A percentile compares a stretch with the other conserved stretches of the same genome.
Evolutionary conservation across 2,113 vertebrate species (phyloP).

Genomic region (Zosterops borbonicus): DNA sequence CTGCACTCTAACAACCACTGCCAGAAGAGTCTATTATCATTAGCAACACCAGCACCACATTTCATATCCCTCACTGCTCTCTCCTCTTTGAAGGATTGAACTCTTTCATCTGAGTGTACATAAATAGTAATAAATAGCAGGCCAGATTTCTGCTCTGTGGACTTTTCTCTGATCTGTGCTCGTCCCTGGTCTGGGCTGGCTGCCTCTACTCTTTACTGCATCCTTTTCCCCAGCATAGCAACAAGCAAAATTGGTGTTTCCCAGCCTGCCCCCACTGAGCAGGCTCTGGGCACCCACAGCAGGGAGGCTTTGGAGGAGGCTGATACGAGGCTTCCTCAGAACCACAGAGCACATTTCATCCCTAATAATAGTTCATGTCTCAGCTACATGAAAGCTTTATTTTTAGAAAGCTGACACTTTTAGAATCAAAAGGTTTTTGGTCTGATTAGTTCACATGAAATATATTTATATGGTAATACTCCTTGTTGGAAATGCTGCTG

Average conservation of each 20-base stretch:
- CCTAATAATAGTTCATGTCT: not conserved
- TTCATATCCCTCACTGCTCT: not conserved
- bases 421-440: not conserved
- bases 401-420: conserved; percentile 9
- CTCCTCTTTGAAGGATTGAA: not conserved
- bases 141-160: not conserved
- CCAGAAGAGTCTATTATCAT: not conserved
- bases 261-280: not conserved
- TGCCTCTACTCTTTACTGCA: not conserved
- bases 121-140: not conserved
- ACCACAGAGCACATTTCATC: not conserved
- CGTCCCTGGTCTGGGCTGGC: not conserved
- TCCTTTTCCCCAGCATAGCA: not conserved
- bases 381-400: not conserved
- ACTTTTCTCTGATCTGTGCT: not conserved
- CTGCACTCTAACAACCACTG: not conserved
- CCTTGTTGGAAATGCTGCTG: not conserved
- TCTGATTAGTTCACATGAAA: not conserved
- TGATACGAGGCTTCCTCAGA: fast-evolving
- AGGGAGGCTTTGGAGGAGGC: not conserved
- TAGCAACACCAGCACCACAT: not conserved
- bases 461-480: not conserved
- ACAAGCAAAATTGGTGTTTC: not conserved
- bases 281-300: not conserved
- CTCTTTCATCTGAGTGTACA: not conserved